Evolutionary conservation across 2,113 vertebrate genomes (phyloP).

Genomic region (Ancistrus triradiatus): DNA sequence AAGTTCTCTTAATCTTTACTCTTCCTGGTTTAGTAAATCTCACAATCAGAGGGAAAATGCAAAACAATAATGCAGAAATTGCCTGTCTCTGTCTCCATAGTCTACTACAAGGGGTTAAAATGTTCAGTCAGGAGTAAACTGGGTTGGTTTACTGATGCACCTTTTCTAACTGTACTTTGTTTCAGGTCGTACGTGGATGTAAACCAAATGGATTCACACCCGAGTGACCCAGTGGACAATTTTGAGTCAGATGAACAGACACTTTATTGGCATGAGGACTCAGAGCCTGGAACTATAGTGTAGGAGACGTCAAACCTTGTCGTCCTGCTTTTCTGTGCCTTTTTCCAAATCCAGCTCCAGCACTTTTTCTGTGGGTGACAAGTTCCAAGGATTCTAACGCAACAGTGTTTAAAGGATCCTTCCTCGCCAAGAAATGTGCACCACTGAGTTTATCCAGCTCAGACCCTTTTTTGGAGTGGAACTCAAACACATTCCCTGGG

Average conservation of each 20-base stretch:
- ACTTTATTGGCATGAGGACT: conserved; percentile 88
- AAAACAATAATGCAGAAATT: background rate
- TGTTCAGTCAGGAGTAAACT: background rate
- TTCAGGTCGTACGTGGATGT: conserved; percentile 77
- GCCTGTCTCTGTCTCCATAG: too few species aligned
- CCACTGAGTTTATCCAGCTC: background rate
- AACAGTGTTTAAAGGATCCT: conserved; percentile 41
- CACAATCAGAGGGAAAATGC: too few species aligned
- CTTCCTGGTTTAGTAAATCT: background rate
- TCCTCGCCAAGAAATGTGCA: conserved; percentile 3
- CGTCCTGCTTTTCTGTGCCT: conserved; percentile 74
- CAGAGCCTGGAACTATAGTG: conserved; percentile 93
- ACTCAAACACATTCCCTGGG: background rate
- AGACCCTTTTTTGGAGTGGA: background rate
- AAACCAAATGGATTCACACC: conserved; percentile 66
- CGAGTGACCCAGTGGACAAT: conserved; percentile 62
- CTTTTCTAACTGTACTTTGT: conserved; percentile 28
- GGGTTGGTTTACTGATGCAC: background rate
- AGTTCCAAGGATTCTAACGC: conserved; percentile 55
- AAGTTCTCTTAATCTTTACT: background rate
- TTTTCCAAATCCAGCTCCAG: conserved; percentile 38
- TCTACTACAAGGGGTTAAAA: conserved; percentile 29
- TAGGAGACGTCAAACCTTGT: conserved; percentile 59
- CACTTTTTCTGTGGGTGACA: conserved; percentile 29
- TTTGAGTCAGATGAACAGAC: conserved; percentile 74